A percentile compares a stretch with the other conserved stretches of the same genome.
Evolutionary conservation across 2,113 vertebrate genomes (phyloP).

Genomic region (Prunella fulvescens): DNA sequence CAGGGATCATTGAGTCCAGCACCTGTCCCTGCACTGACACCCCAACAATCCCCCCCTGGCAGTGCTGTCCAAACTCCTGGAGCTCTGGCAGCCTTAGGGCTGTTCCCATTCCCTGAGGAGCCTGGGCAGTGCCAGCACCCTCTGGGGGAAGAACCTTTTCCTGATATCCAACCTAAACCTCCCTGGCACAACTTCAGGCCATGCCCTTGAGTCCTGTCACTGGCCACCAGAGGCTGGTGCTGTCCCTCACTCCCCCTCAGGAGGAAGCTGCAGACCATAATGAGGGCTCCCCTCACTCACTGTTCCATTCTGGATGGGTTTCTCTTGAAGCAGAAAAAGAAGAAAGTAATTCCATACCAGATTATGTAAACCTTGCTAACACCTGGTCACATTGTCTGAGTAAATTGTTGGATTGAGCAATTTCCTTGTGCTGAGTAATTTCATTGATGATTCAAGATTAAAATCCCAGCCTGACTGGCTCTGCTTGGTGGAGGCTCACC

Average conservation of each 20-base stretch:
- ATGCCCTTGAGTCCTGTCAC: background rate
- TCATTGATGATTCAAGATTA: background rate
- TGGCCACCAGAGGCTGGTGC: background rate
- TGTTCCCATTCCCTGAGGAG: background rate
- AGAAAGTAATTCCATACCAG: background rate
- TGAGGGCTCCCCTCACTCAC: background rate
- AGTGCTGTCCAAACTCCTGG: background rate
- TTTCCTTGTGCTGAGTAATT: background rate
- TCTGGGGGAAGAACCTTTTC: background rate
- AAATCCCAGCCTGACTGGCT: background rate
- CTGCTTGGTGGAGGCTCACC: background rate
- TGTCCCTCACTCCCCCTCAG: background rate
- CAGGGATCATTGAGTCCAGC: rapidly evolving
- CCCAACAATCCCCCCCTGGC: background rate
- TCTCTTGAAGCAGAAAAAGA: background rate
- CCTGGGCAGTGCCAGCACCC: background rate
- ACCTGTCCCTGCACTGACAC: background rate
- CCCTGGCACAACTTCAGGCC: background rate
- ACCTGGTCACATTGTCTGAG: background rate
- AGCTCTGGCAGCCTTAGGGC: background rate
- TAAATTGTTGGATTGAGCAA: background rate
- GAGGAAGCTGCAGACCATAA: background rate
- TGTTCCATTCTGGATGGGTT: background rate
- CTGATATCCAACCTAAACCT: background rate
- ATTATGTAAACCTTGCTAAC: background rate